These are phyloP conservation scores for Chaetoderma sp. DNA, from an alignment of 2,888 invertebrate genomes.

Conservation along the genomic window DNA sequence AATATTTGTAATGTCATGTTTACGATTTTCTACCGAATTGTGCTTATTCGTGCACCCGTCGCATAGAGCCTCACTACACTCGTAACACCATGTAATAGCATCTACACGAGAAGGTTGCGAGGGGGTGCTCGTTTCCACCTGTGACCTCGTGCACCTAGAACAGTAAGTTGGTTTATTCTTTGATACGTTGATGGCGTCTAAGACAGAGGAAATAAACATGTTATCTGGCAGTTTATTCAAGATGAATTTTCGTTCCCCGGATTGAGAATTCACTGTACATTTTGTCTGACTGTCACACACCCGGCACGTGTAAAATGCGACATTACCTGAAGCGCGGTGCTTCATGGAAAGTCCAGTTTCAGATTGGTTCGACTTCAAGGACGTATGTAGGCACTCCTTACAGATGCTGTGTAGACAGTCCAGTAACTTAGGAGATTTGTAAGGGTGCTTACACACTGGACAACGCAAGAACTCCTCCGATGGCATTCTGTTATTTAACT, in stretches of 20 bases:
- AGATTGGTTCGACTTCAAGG: neutral
- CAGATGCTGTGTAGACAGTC: slow-evolving; percentile 6
- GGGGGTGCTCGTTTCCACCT: neutral
- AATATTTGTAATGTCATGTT: neutral
- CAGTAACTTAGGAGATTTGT: neutral
- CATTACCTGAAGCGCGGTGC: neutral
- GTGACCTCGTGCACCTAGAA: neutral
- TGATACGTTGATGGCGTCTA: neutral
- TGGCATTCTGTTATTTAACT: too few species aligned
- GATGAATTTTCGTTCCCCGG: too few species aligned
- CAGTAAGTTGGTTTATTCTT: neutral
- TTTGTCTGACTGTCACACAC: too few species aligned
- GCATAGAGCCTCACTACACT: slow-evolving; percentile 1
- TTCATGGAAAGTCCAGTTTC: too few species aligned
- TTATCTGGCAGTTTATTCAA: slow-evolving; percentile 3
- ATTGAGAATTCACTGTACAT: too few species aligned
- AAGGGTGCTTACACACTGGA: neutral
- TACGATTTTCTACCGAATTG: too few species aligned
- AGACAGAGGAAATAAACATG: neutral
- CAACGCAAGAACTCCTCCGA: slow-evolving; percentile 6
- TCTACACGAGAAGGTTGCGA: neutral
- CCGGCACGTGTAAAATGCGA: neutral
- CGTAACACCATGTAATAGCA: neutral
- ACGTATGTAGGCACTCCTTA: slow-evolving; percentile 2
- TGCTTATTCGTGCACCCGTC: slow-evolving; percentile 5